Base-by-base conservation (phyloP, 2,888 invertebrate genomes). In the Eristalis tenax region DNA sequence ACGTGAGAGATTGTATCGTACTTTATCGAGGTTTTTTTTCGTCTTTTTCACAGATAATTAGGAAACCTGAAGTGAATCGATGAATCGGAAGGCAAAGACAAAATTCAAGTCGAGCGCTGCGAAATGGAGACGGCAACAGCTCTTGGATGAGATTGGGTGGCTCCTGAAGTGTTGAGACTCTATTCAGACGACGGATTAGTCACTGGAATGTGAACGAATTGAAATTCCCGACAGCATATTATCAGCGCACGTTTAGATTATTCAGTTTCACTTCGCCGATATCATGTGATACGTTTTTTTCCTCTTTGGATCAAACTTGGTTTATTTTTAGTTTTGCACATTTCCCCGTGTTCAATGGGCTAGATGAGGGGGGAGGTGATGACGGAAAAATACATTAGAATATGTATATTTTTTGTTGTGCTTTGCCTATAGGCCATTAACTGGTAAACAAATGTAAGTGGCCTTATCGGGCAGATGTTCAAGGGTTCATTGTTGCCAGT, bases 1-100 rank as follows among this genome's bases (percentile, higher is more conserved):
- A 77, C 68, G 68, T 69, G 68, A 18, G 66, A 40, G 61, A 63
- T 56, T 50, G 63, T 50, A 63, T 69, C 26, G 18, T 28, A 22
- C 8, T 18, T 6, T 8, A 50, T 50, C n/a, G n/a, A n/a, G 1
- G n/a, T 18, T 43, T 43, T 15, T 50, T 50, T 50, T n/a, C 1
- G 4, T 23, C 32, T 57, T 8, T 35, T 57, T 35, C n/a, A 10
- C 13, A 11, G 13, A 23, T 57, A 22, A 59, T 35, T 70, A 57
- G 57, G 23, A 15, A 70, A 70, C 40, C 40, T 40, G 4, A 68
- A 32, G 23, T 56, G 18, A 2, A 18, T 18, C 8, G 18, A 18
- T 32, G 5, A 8, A 0, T 8, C 10, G 32, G 32, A 50, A 50
- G 18, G 38, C 38, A n/a, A 43, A 15, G 13, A n/a, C n/a, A n/a